phyloP scores from a whole-genome alignment of 1,140 invertebrate species.

The Protaetia brevitarsis region DNA sequence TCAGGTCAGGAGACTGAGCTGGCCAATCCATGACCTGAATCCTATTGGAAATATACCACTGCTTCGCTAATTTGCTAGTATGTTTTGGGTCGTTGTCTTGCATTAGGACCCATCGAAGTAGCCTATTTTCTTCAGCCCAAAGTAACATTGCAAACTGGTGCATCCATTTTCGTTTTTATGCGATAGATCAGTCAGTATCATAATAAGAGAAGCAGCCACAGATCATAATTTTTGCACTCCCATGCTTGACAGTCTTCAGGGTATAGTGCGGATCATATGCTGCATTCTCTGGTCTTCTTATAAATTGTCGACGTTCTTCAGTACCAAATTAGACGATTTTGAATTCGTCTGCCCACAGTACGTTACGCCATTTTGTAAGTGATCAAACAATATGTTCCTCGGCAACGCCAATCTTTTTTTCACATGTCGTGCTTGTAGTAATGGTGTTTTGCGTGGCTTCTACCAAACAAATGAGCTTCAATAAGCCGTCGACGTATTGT shows the following conservation, averaged over 20 bases:
- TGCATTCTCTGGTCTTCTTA: background rate
- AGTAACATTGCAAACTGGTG: too few species aligned
- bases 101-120: too few species aligned
- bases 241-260: background rate
- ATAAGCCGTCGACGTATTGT: too few species aligned
- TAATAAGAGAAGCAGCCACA: background rate
- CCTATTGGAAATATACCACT: too few species aligned
- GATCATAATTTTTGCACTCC: background rate
- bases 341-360: background rate
- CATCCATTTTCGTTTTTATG: too few species aligned
- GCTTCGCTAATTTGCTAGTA: too few species aligned
- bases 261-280: background rate
- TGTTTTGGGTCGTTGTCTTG: too few species aligned
- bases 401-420: background rate
- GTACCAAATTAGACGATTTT: conserved; percentile 3
- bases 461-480: background rate
- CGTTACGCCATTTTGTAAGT: conserved; percentile 9
- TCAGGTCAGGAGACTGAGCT: too few species aligned
- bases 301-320: background rate
- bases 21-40: too few species aligned
- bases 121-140: too few species aligned
- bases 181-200: too few species aligned
- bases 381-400: background rate
- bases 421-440: background rate
- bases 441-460: background rate